These are phyloP conservation scores for Otolemur garnettii DNA, from an alignment of 2,113 vertebrate genomes.

Conservation along the genomic window DNA sequence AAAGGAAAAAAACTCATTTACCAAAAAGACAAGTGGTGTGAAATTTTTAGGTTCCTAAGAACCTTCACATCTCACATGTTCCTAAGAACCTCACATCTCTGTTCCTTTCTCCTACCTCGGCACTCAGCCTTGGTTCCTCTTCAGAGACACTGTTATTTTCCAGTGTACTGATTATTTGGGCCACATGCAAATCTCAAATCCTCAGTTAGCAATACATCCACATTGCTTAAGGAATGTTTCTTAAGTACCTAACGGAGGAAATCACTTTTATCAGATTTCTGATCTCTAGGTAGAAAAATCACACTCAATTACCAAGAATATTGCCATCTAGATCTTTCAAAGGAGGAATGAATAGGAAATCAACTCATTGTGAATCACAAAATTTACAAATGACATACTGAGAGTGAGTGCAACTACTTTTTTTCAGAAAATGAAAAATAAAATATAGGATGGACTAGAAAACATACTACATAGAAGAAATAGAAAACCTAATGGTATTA, in stretches of 20 bases:
- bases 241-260: not conserved
- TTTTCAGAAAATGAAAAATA: not conserved
- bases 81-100: not conserved
- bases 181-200: not conserved
- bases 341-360: not conserved
- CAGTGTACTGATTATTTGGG: not conserved
- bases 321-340: not conserved
- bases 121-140: not conserved
- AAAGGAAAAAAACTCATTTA: not conserved
- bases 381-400: not conserved
- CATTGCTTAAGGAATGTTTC: not conserved
- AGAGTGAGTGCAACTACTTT: not conserved
- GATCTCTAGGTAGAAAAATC: not conserved
- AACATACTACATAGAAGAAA: not conserved
- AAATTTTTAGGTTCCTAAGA: not conserved
- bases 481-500: not conserved
- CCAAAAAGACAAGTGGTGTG: not conserved
- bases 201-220: not conserved
- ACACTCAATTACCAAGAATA: not conserved
- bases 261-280: not conserved
- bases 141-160: not conserved
- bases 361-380: not conserved
- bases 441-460: not conserved
- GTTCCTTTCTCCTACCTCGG: not conserved
- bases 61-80: too few relatives aligned